A percentile compares a stretch with the other conserved stretches of the same genome.
Conservation (phyloP, 35 echinoderm and acorn worm species). For the Apostichopus parvimensis region DNA sequence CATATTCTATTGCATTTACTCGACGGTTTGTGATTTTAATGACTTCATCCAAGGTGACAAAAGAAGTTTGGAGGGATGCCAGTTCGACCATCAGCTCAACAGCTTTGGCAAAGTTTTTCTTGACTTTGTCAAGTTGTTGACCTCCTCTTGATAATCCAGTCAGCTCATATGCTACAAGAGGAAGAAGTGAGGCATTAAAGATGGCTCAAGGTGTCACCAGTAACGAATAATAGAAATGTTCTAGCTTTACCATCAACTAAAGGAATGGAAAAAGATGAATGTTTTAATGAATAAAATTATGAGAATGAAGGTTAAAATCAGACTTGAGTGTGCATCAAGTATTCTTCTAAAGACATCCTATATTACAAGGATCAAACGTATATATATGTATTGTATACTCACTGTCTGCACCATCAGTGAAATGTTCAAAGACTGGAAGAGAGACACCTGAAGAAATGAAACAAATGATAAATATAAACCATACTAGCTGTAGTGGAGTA, state of each 20-base stretch:
- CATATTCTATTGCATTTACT: slow-evolving; percentile 99
- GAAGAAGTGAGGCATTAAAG: neutral
- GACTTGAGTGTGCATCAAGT: too few species aligned
- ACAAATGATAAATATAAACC: neutral
- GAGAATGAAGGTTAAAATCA: too few species aligned
- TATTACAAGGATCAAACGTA: too few species aligned
- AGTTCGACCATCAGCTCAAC: slow-evolving; percentile 91
- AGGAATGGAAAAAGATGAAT: too few species aligned
- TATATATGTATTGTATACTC: slow-evolving; percentile 62
- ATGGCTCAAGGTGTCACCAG: neutral
- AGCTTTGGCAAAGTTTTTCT: slow-evolving; percentile 99
- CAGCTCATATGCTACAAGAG: slow-evolving; percentile 79
- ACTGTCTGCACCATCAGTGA: slow-evolving; percentile 92
- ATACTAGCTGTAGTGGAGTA: too few species aligned
- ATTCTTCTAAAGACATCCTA: too few species aligned
- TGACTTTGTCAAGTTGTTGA: slow-evolving; percentile 91
- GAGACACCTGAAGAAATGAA: slow-evolving; percentile 70
- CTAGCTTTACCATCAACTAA: too few species aligned
- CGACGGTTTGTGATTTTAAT: slow-evolving; percentile 99
- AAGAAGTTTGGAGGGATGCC: slow-evolving; percentile 95
- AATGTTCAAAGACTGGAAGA: slow-evolving; percentile 92
- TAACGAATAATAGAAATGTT: too few species aligned
- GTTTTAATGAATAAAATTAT: too few species aligned
- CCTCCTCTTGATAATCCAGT: slow-evolving; percentile 95
- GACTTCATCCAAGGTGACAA: slow-evolving; percentile 95